Base-by-base conservation (phyloP, 2,113 vertebrate species). In the Oryzias melastigma region DNA sequence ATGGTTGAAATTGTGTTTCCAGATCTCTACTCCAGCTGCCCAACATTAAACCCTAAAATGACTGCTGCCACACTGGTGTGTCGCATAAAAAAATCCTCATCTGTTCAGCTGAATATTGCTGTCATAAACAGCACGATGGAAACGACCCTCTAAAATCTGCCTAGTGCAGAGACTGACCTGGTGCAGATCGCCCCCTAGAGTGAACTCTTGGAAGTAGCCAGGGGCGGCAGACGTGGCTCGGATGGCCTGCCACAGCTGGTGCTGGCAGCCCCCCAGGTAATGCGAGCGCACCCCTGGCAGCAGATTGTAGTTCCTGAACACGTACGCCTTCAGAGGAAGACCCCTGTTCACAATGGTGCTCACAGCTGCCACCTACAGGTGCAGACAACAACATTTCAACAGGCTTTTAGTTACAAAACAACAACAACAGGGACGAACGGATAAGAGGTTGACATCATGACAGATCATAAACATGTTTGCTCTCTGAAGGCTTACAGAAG, bases 261-360 rank as follows among this genome's bases (percentile, higher is more conserved):
- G 94, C 14, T 95, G 93, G 87, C 95, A 96, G 70, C 96, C 88
- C 77, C 97, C 97, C 57, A 94, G 89, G 71, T 98, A 98, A 81
- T 95, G 96, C 43, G 97, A 95, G 62, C 93, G 94, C 58, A 93
- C 69, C 24, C 95, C 94, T 18, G 96, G 94, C 44, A 93, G 90
- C 70, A 96, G 92, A 71, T 94, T 96, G 84, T 98, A 98, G 90
- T 98, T 98, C 83, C 96, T 93, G 74, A 98, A 98, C 62, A 98
- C 94, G 68, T 95, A 97, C 4, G 96, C 95, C 87, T 96, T 98
- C 47, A 96, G 85, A 5, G 94, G 92, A 47, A 91, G 91, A 54
- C 97, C 95, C 84, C 92, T 91, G 87, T 94, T 98, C 45, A 98
- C 96, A 62, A 98, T 85, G 29, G 95, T 96, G 83, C 96, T 98